Evolutionary conservation across 1,140 invertebrate genomes (phyloP).

Genomic region (Papilio xuthus): DNA sequence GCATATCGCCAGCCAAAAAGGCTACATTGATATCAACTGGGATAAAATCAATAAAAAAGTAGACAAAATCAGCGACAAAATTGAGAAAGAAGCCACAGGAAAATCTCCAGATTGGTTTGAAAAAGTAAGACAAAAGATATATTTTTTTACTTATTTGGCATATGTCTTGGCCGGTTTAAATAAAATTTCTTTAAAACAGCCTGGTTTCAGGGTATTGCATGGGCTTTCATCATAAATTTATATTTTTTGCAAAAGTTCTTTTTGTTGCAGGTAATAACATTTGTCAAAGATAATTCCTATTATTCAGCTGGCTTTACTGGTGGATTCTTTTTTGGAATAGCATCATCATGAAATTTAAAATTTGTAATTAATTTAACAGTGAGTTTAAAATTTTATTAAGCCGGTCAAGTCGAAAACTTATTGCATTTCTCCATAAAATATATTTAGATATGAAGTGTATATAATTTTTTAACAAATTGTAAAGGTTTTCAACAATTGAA

Average conservation of each 20-base stretch:
- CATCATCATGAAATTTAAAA: constrained; percentile 73
- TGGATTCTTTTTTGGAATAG: constrained; percentile 92
- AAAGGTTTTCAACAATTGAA: too few relatives aligned
- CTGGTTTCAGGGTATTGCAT: background rate
- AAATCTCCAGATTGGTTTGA: constrained; percentile 88
- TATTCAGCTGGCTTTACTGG: constrained; percentile 91
- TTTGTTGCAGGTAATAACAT: constrained; percentile 87
- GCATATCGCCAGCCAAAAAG: constrained; percentile 94
- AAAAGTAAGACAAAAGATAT: constrained; percentile 84
- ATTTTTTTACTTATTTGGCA: background rate
- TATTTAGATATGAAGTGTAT: background rate
- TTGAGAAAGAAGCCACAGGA: constrained; percentile 88
- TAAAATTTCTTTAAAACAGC: constrained; percentile 2
- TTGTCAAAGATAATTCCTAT: constrained; percentile 89
- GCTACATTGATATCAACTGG: constrained; percentile 97
- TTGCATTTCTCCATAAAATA: background rate
- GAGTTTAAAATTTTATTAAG: constrained; percentile 41
- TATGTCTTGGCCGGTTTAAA: constrained; percentile 42
- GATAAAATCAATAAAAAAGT: constrained; percentile 91
- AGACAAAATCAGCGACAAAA: constrained; percentile 90
- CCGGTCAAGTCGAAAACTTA: constrained; percentile 18
- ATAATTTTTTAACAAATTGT: background rate
- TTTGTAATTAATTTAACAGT: constrained; percentile 46
- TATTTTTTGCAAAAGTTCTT: constrained; percentile 48
- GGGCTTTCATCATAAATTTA: constrained; percentile 31